Evolutionary conservation across 2,797 vertebrate species (phyloP).

Genomic region (Loris lydekkerianus): DNA sequence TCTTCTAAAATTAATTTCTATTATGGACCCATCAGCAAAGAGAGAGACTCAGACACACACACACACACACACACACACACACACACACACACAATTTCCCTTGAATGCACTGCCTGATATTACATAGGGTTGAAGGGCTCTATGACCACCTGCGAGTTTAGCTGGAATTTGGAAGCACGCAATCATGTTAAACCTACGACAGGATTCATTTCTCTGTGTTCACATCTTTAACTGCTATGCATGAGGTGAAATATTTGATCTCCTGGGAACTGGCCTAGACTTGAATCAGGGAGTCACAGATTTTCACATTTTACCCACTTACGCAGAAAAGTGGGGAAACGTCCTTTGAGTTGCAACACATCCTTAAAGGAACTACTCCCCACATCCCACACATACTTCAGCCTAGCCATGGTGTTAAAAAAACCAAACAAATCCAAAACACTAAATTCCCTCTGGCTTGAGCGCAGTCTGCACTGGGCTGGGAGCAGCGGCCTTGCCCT

Average conservation of each 20-base stretch:
- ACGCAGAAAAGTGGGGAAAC: not conserved
- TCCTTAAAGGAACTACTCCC: not conserved
- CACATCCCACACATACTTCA: not conserved
- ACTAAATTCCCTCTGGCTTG: not conserved
- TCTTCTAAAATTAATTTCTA: conserved; percentile 11
- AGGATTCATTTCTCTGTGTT: not conserved
- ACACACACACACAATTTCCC: not conserved
- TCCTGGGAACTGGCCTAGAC: not conserved
- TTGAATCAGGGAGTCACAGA: not conserved
- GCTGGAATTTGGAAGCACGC: not conserved
- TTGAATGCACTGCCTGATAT: not conserved
- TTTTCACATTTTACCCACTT: not conserved
- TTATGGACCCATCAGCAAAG: not conserved
- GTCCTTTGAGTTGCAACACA: not conserved
- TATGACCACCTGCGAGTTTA: not conserved
- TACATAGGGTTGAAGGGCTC: rapidly evolving
- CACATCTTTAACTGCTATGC: not conserved
- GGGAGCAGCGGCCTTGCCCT: rapidly evolving
- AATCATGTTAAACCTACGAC: not conserved
- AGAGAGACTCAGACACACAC: not conserved
- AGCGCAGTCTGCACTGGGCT: rapidly evolving
- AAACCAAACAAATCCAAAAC: not conserved
- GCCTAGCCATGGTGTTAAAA: not conserved
- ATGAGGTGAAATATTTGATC: not conserved
- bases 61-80: rapidly evolving